Evolutionary conservation across 2,888 invertebrate genomes (phyloP).

Genomic region (Heteromurus nitidus): DNA sequence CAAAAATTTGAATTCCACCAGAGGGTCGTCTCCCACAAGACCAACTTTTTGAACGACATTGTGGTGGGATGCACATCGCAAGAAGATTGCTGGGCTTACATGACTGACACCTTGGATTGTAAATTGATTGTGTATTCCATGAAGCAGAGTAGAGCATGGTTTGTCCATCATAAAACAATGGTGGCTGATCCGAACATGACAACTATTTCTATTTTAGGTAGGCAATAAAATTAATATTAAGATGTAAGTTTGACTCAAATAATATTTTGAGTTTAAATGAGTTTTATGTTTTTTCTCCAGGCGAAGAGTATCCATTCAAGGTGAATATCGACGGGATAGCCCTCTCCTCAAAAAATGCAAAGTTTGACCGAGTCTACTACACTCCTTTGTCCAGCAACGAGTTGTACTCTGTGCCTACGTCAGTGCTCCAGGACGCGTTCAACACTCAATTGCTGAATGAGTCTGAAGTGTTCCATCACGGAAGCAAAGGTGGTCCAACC

Average conservation of each 20-base stretch:
- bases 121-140: slow-evolving; percentile 50
- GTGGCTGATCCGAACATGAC: slow-evolving; percentile 23
- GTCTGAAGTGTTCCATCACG: neutral
- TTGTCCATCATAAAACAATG: slow-evolving; percentile 51
- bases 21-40: slow-evolving; percentile 78
- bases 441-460: neutral
- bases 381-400: slow-evolving; percentile 83
- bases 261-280: neutral
- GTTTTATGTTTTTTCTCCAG: slow-evolving; percentile 22
- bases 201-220: slow-evolving; percentile 37
- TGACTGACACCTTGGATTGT: slow-evolving; percentile 49
- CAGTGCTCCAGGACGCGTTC: neutral
- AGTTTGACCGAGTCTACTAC: slow-evolving; percentile 82
- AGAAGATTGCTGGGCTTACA: slow-evolving; percentile 54
- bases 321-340: slow-evolving; percentile 84
- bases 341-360: slow-evolving; percentile 81
- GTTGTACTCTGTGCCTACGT: slow-evolving; percentile 82
- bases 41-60: slow-evolving; percentile 83
- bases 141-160: slow-evolving; percentile 46
- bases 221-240: neutral
- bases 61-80: slow-evolving; percentile 79
- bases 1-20: slow-evolving; percentile 81
- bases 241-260: neutral
- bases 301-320: slow-evolving; percentile 42
- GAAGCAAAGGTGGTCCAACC: slow-evolving; percentile 77